Percentiles rank a stretch among this genome's conserved stretches.
These are phyloP conservation scores for Germaria angustata DNA, from an alignment of 2,888 invertebrate species.

Conservation along the genomic window DNA sequence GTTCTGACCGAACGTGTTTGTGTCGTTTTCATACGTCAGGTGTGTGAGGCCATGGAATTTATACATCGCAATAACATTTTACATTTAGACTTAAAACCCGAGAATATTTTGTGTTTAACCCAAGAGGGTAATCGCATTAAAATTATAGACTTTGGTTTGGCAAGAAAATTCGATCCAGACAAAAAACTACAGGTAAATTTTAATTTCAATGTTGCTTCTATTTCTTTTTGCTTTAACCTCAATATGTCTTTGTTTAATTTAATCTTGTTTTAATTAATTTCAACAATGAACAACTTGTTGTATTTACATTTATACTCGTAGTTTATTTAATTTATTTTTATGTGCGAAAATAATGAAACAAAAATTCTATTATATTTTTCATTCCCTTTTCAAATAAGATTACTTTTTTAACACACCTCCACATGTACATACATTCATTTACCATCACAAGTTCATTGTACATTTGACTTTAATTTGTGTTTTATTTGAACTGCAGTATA, in stretches of 20 bases:
- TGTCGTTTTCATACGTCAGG: slow-evolving; percentile 97
- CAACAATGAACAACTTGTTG: slow-evolving; percentile 7
- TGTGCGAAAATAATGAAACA: neutral
- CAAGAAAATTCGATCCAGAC: slow-evolving; percentile 93
- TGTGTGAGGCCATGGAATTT: slow-evolving; percentile 98
- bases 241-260: neutral
- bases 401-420: neutral
- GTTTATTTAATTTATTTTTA: slow-evolving; percentile 7
- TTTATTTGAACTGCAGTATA: neutral
- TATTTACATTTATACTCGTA: neutral
- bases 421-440: too few species aligned
- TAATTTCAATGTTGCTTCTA: neutral
- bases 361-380: neutral
- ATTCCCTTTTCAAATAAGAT: neutral
- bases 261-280: slow-evolving; percentile 16
- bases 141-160: slow-evolving; percentile 98
- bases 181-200: slow-evolving; percentile 88
- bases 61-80: slow-evolving; percentile 97
- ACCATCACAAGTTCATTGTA: slow-evolving; percentile 13
- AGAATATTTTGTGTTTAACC: slow-evolving; percentile 98
- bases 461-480: slow-evolving; percentile 33
- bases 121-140: slow-evolving; percentile 98
- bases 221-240: neutral
- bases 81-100: slow-evolving; percentile 99
- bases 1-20: slow-evolving; percentile 97